Evolutionary conservation across 2,113 vertebrate species (phyloP).

Genomic region (Canis aureus): DNA sequence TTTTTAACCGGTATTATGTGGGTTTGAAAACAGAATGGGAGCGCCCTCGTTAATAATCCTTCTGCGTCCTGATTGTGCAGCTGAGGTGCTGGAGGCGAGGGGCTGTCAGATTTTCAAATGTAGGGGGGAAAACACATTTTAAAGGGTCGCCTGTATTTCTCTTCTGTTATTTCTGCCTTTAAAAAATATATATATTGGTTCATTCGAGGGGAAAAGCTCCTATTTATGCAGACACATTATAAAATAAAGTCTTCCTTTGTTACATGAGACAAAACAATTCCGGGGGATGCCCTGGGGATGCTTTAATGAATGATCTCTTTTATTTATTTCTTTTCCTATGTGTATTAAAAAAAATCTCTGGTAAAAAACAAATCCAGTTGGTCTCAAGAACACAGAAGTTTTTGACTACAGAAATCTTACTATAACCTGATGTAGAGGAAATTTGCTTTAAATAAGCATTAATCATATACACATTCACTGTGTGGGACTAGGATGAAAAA

Average conservation of each 20-base stretch:
- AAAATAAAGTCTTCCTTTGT: constrained; percentile 71
- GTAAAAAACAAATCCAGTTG: constrained; percentile 21
- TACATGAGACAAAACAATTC: constrained; percentile 58
- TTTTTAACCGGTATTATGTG: constrained; percentile 59
- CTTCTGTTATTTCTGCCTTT: constrained; percentile 45
- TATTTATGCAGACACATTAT: constrained; percentile 49
- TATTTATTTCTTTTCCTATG: constrained; percentile 13
- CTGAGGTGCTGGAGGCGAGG: constrained; percentile 68
- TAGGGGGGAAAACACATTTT: constrained; percentile 44
- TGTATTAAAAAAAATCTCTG: not conserved
- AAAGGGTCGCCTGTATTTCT: constrained; percentile 56
- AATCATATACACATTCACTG: not conserved
- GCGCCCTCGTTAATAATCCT: constrained; percentile 73
- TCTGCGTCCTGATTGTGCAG: not conserved
- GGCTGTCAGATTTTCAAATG: constrained; percentile 69
- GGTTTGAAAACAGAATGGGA: constrained; percentile 74
- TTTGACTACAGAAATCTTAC: constrained; percentile 36
- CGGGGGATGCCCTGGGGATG: not conserved
- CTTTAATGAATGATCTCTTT: constrained; percentile 37
- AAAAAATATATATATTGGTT: constrained; percentile 45
- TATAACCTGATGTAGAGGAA: constrained; percentile 26
- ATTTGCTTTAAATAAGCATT: constrained; percentile 5
- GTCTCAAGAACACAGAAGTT: not conserved
- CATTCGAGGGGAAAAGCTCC: constrained; percentile 42
- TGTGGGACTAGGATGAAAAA: not conserved